phyloP scores from a whole-genome alignment of 1,140 invertebrate genomes.

The Bacillus rossius region DNA sequence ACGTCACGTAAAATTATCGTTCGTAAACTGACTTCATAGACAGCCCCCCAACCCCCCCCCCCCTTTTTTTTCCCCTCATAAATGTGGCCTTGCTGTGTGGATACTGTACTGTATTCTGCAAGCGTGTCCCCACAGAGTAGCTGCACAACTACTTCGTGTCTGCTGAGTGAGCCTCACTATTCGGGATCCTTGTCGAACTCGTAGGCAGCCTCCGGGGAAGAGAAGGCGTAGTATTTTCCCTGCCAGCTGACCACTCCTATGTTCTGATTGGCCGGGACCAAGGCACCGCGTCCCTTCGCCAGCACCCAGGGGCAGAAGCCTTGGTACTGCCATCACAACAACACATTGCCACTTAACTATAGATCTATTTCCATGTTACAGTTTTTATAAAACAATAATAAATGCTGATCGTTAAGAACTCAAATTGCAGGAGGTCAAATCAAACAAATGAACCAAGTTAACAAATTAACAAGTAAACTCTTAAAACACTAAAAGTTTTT shows the following conservation, averaged over 20 bases:
- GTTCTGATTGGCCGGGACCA: slow-evolving; percentile 59
- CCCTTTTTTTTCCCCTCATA: no score
- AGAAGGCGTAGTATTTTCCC: slow-evolving; percentile 52
- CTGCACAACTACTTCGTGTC: no score
- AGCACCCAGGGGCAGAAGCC: slow-evolving; percentile 60
- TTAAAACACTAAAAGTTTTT: no score
- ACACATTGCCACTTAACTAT: not conserved
- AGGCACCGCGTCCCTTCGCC: slow-evolving; percentile 48
- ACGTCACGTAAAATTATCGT: no score
- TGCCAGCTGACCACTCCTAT: slow-evolving; percentile 52
- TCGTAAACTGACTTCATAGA: no score
- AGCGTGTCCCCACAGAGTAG: no score
- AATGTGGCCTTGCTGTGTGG: no score
- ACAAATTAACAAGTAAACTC: no score
- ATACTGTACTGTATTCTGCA: no score
- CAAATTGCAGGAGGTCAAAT: not conserved
- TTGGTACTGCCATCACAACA: slow-evolving; percentile 46
- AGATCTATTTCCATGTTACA: not conserved
- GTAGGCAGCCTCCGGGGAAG: slow-evolving; percentile 45
- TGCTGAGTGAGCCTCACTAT: slow-evolving; percentile 36
- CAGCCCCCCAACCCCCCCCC: no score
- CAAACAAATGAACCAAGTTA: no score
- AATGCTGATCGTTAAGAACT: not conserved
- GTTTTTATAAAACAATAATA: not conserved
- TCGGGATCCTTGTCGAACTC: slow-evolving; percentile 53